These are phyloP conservation scores for Patella vulgata DNA, from an alignment of 1,140 invertebrate species.

Conservation along the genomic window DNA sequence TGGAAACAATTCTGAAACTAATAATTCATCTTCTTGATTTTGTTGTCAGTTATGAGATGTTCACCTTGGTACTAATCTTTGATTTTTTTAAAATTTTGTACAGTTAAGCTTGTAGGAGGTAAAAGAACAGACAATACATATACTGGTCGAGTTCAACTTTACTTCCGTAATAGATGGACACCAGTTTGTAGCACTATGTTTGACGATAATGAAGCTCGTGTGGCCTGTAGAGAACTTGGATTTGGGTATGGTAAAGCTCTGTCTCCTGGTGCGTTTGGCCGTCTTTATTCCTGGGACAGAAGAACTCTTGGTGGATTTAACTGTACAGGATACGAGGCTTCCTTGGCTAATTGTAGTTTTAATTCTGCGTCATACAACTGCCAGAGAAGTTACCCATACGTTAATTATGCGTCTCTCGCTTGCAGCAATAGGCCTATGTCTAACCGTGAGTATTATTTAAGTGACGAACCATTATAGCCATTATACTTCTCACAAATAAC, in stretches of 20 bases:
- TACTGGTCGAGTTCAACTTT: constrained; percentile 17
- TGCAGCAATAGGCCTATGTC: constrained; percentile 5
- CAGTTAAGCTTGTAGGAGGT: constrained; percentile 1
- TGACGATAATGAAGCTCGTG: constrained; percentile 73
- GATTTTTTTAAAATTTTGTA: too few relatives aligned
- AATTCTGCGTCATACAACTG: not conserved
- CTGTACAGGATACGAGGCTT: constrained; percentile 77
- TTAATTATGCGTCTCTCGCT: constrained; percentile 6
- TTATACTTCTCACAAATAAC: too few relatives aligned
- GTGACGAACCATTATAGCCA: too few relatives aligned
- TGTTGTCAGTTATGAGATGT: too few relatives aligned
- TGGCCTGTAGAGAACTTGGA: constrained; percentile 78
- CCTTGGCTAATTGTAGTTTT: constrained; percentile 73
- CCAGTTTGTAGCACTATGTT: constrained; percentile 80
- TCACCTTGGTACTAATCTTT: too few relatives aligned
- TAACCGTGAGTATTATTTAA: too few relatives aligned
- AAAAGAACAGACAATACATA: constrained; percentile 6
- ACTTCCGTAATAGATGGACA: constrained; percentile 69
- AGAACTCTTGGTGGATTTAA: constrained; percentile 75
- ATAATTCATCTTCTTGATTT: too few relatives aligned
- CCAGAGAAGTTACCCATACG: not conserved
- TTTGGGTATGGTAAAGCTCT: constrained; percentile 15
- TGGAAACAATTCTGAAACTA: too few relatives aligned
- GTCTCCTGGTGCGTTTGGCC: constrained; percentile 60
- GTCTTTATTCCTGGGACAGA: constrained; percentile 37